Conservation (phyloP, 2,888 invertebrate species). For the Spodoptera picta region DNA sequence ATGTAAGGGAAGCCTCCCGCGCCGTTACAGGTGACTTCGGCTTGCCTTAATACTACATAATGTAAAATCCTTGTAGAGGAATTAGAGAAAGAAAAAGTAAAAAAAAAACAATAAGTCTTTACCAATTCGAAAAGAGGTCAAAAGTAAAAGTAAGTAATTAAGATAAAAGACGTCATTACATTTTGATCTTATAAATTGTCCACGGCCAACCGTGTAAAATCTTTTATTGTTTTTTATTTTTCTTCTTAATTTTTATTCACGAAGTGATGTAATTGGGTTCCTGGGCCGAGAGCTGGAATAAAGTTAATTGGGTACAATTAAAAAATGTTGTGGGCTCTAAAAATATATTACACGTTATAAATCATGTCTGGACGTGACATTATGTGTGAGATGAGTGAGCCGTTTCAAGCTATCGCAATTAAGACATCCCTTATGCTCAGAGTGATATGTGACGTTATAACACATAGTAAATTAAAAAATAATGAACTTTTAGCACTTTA, state of each 20-base stretch:
- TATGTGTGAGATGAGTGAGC: constrained; percentile 11
- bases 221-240: constrained; percentile 66
- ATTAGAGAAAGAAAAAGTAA: constrained; percentile 17
- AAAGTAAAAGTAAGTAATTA: constrained; percentile 55
- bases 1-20: constrained; percentile 18
- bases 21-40: constrained; percentile 36
- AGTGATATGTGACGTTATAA: neutral
- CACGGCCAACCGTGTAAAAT: constrained; percentile 40
- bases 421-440: neutral
- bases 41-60: constrained; percentile 37
- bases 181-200: constrained; percentile 55
- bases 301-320: constrained; percentile 82
- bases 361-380: constrained; percentile 61
- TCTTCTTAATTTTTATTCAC: constrained; percentile 59
- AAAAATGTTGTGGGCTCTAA: constrained; percentile 73
- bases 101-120: constrained; percentile 50
- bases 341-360: constrained; percentile 65
- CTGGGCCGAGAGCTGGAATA: constrained; percentile 70
- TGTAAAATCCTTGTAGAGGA: constrained; percentile 43
- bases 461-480: no score
- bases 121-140: constrained; percentile 40
- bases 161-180: constrained; percentile 54
- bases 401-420: constrained; percentile 23
- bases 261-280: constrained; percentile 74
- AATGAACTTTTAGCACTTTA: no score